Base-by-base conservation (phyloP, 2,888 invertebrate genomes). In the Rotaria socialis region DNA sequence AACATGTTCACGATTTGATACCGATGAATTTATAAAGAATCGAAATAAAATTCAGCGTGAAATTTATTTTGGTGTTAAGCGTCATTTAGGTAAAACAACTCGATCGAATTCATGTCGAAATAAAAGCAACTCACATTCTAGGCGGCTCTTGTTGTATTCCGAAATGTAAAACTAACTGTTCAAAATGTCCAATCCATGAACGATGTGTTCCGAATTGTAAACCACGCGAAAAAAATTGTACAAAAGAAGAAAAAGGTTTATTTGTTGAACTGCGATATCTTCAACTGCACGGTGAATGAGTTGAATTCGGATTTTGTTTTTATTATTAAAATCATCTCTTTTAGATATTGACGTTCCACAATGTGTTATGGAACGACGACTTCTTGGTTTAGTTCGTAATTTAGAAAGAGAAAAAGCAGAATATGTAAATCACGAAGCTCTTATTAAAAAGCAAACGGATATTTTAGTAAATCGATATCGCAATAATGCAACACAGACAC, bases 391-490 rank as follows among this genome's bases (percentile, higher is more conserved):
- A 35, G 85, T 86, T 56, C 50, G 86, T 52, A 85, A 86, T 85
- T 85, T 86, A 56, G 86, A 86, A 85, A 86, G 85, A 85, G 86
- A 86, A 43, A 60, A 67, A 85, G 86, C 85, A 85, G 84, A 86
- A 56, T 86, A 60, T n/a, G 24, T 85, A 16, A 86, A 86, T 43
- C 75, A 86, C 24, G 86, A 86, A 75, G 85, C 85, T 67, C 84
- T 86, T 74, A 85, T 86, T 41, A 84, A 75, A 86, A 86, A 86
- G 47, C 84, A 86, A 56, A 84, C 85, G 8, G 86, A 86, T 56
- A 56, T 60, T n/a, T 84, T 85, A 85, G 86, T 24, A 22, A 27
- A 27, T 60, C 27, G 27, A 60, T 60, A 27, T 27, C 60, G 27
- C 27, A 60, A 60, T 60, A 60, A 60, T 50, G 85, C 43, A 11